phyloP scores from a whole-genome alignment of 2,888 invertebrate genomes.

The Volucella bombylans region DNA sequence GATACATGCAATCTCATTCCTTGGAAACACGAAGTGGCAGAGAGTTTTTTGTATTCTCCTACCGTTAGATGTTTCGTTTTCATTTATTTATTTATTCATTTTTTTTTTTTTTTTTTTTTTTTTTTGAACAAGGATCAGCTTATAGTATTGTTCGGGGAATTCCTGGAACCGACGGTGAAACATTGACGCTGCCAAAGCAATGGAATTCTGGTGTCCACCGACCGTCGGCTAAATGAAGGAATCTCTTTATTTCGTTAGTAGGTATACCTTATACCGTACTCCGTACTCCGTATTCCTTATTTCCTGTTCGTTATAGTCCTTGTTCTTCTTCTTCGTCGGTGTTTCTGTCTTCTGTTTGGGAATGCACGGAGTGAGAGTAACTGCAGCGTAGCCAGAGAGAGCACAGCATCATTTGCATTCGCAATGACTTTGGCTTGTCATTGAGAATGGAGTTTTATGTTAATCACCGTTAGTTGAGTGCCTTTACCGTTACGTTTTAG shows the following conservation, averaged over 20 bases:
- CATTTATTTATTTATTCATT: constrained; percentile 25
- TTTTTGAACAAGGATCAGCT: constrained; percentile 50
- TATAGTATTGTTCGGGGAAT: constrained; percentile 53
- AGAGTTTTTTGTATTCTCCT: background rate
- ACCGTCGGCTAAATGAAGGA: constrained; percentile 65
- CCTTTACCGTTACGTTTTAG: constrained; percentile 19
- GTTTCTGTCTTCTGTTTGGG: background rate
- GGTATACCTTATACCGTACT: too few relatives aligned
- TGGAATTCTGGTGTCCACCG: constrained; percentile 65
- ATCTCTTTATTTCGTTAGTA: background rate
- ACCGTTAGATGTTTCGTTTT: too few relatives aligned
- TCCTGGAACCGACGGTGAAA: constrained; percentile 65
- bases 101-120: constrained; percentile 33
- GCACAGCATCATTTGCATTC: constrained; percentile 71
- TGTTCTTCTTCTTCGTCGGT: background rate
- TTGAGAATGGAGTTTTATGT: constrained; percentile 71
- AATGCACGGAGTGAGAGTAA: constrained; percentile 20
- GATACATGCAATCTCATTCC: constrained; percentile 61
- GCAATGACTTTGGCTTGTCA: constrained; percentile 73
- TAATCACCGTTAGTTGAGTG: constrained; percentile 58
- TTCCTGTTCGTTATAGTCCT: constrained; percentile 5
- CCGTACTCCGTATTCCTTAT: constrained; percentile 19
- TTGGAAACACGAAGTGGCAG: constrained; percentile 31
- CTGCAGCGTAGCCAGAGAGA: constrained; percentile 39
- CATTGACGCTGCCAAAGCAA: background rate